A percentile compares a stretch with the other conserved stretches of the same genome.
Evolutionary conservation across 2,888 invertebrate genomes (phyloP).

Genomic region (Agrotis puta): DNA sequence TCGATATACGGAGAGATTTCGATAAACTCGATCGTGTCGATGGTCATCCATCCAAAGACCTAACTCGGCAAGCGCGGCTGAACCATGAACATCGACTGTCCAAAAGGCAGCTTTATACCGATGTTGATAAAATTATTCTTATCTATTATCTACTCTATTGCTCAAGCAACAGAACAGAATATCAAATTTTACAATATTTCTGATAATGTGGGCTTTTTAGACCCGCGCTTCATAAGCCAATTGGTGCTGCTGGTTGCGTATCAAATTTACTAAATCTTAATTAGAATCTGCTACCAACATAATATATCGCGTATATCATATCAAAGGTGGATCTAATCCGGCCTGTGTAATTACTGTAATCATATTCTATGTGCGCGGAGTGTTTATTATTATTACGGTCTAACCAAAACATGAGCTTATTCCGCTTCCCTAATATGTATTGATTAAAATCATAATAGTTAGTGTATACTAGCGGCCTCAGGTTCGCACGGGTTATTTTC

Average conservation of each 20-base stretch:
- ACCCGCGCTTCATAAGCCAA: conserved; percentile 2
- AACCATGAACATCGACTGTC: too few relatives aligned
- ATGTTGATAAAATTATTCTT: too few relatives aligned
- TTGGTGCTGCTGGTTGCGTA: not conserved
- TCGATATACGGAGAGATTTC: too few relatives aligned
- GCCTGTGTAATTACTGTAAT: conserved; percentile 40
- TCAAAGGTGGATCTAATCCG: conserved; percentile 42
- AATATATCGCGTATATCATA: conserved; percentile 24
- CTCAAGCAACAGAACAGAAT: too few relatives aligned
- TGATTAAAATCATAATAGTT: conserved; percentile 3
- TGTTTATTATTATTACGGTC: conserved; percentile 35
- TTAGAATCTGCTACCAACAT: conserved; percentile 54
- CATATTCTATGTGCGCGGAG: conserved; percentile 40
- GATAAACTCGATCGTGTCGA: too few relatives aligned
- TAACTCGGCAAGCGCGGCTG: too few relatives aligned
- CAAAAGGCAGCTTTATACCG: too few relatives aligned
- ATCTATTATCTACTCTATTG: too few relatives aligned
- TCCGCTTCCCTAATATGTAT: conserved; percentile 2
- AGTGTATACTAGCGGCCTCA: not conserved
- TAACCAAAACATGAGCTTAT: conserved; percentile 19
- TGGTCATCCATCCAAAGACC: too few relatives aligned
- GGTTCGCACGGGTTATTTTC: too few relatives aligned
- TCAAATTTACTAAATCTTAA: conserved; percentile 46
- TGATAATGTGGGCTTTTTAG: too few relatives aligned
- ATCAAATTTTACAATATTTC: too few relatives aligned